Percentiles rank a stretch among this genome's conserved stretches.
phyloP scores from a whole-genome alignment of 2,888 invertebrate genomes.

The Periphyllus acericola region DNA sequence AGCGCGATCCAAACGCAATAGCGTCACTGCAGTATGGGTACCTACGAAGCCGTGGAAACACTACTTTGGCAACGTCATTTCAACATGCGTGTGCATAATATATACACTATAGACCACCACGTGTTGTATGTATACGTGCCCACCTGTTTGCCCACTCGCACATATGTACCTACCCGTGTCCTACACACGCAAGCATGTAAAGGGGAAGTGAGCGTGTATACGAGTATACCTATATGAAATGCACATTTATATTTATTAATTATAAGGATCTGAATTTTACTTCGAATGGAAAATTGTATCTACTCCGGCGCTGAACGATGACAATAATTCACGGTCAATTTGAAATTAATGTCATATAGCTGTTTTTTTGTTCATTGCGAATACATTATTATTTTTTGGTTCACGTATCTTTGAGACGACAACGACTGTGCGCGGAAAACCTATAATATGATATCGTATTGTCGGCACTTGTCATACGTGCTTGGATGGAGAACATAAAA shows the following conservation, averaged over 20 bases:
- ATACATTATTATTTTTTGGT: background rate
- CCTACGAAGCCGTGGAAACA: slow-evolving; percentile 20
- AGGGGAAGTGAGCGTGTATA: background rate
- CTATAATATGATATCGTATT: background rate
- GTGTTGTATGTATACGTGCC: too few relatives aligned
- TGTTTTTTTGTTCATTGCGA: background rate
- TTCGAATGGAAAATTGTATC: background rate
- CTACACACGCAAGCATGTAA: background rate
- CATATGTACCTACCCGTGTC: background rate
- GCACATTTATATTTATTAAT: background rate
- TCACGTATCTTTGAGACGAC: background rate
- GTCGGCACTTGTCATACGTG: background rate
- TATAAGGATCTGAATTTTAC: background rate
- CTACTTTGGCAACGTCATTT: slow-evolving; percentile 5
- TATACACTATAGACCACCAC: too few relatives aligned
- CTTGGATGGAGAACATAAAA: background rate
- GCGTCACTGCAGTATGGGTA: background rate
- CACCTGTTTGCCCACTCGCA: too few relatives aligned
- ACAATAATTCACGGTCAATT: slow-evolving; percentile 51
- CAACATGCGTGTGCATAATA: background rate
- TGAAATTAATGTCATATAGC: slow-evolving; percentile 40
- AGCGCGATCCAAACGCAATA: slow-evolving; percentile 2
- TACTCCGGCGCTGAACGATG: slow-evolving; percentile 1
- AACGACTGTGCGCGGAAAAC: background rate
- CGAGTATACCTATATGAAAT: background rate